Base-by-base conservation (phyloP, 2,888 invertebrate genomes). In the Sympetrum striolatum region DNA sequence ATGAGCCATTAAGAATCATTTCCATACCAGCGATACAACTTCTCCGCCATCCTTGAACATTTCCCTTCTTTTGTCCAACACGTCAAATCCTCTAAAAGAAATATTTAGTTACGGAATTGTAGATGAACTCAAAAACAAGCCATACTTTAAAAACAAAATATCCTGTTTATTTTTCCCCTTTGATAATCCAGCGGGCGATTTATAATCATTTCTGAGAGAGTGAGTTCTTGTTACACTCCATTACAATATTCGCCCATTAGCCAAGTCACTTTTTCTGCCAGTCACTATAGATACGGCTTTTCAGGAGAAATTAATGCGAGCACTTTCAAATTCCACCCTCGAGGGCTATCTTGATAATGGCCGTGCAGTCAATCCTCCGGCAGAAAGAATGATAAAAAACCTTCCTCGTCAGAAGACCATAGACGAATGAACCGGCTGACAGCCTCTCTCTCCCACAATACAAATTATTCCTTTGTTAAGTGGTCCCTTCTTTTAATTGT, bases 391-490 rank as follows among this genome's bases (percentile, higher is more conserved):
- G 86, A 86, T 86, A 86, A 82, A 82, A 82, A 58, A 82, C 35
- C 25, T 44, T 53, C 58, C 82, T 25, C 58, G 86, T 86, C 60
- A 86, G 8, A 64, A 58, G 86, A 86, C 60, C 82, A 82, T 82
- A 82, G 82, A 82, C 82, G 82, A 64, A 86, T 86, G 86, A 60
- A 86, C 37, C 60, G 60, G 86, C 86, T 86, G 86, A 86, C 86
- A 86, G 31, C 86, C 86, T 39, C 37, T 86, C 64, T 60, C 86
- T 86, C 25, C 60, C 86, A 39, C 86, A 86, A 86, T 86, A 86
- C 86, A 86, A 86, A 86, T 86, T 86, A 86, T 86, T 86, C 86
- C 86, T 86, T 86, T 86, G 86, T 86, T 58, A 64, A 86, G 86
- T 86, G 86, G 86, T 86, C 60, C 60, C 86, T 86, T 37, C 60